A percentile compares a stretch with the other conserved stretches of the same genome.
phyloP scores from a whole-genome alignment of 1,140 invertebrate genomes.

The Papilio polyxenes region DNA sequence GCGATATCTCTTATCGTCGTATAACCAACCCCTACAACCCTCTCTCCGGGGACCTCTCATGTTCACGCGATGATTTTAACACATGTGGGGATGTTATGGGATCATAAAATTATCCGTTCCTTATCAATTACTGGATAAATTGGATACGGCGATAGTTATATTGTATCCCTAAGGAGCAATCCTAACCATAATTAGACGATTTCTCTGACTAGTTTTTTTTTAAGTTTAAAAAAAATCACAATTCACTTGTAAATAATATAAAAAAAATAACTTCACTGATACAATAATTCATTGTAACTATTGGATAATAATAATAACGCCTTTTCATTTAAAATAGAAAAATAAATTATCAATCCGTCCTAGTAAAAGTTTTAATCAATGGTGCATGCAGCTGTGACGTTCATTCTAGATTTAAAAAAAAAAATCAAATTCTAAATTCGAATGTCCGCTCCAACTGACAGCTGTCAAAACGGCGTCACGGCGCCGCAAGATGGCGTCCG shows the following conservation, averaged over 20 bases:
- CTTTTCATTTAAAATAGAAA: too few species aligned
- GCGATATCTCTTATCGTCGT: not conserved
- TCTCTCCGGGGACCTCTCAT: constrained; percentile 4
- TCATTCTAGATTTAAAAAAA: constrained; percentile 68
- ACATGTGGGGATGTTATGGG: constrained; percentile 13
- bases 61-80: constrained; percentile 20
- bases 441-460: constrained; percentile 57
- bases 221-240: not conserved
- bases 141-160: constrained; percentile 3
- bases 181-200: not conserved
- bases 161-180: not conserved
- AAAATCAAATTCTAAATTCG: constrained; percentile 66
- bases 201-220: not conserved
- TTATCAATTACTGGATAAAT: constrained; percentile 21
- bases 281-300: too few species aligned
- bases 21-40: not conserved
- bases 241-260: too few species aligned
- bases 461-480: constrained; percentile 59
- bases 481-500: constrained; percentile 57
- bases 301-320: too few species aligned
- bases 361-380: not conserved
- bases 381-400: constrained; percentile 56
- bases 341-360: too few species aligned
- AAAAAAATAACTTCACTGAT: not conserved
- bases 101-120: constrained; percentile 25